Conservation (phyloP, 2,797 vertebrate genomes). For the Sciurus vulgaris region DNA sequence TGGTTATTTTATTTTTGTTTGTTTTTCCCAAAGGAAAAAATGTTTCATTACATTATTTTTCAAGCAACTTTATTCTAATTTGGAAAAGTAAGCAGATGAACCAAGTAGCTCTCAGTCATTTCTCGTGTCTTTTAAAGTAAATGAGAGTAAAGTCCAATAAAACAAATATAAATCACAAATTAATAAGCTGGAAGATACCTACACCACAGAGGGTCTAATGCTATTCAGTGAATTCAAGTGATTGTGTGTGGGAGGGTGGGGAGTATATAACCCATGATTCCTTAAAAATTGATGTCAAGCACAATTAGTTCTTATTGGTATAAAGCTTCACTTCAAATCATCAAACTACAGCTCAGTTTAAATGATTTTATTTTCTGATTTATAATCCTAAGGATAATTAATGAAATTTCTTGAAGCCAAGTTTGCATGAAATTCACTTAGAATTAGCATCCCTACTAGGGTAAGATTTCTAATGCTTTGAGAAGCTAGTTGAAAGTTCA, state of each 20-base stretch:
- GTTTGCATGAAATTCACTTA: not conserved
- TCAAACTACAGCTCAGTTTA: not conserved
- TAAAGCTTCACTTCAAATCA: not conserved
- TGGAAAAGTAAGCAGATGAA: not conserved
- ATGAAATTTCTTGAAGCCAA: not conserved
- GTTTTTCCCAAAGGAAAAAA: not conserved
- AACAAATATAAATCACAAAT: not conserved
- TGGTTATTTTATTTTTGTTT: not conserved
- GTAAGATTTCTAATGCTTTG: not conserved
- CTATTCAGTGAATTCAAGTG: not conserved
- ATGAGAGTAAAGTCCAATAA: not conserved
- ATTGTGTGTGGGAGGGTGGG: not conserved
- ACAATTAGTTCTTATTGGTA: not conserved
- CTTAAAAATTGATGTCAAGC: not conserved
- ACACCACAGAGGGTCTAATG: not conserved
- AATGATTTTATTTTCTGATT: not conserved
- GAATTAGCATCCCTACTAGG: not conserved
- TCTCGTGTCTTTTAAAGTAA: not conserved
- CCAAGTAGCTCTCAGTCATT: not conserved
- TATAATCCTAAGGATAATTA: not conserved
- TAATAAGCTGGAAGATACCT: not conserved
- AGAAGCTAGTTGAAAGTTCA: not conserved
- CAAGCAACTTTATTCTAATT: conserved; percentile 6
- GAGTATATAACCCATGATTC: not conserved
- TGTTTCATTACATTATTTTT: conserved; percentile 5